Evolutionary conservation across 1,140 invertebrate species (phyloP).

Genomic region (Babylonia areolata): DNA sequence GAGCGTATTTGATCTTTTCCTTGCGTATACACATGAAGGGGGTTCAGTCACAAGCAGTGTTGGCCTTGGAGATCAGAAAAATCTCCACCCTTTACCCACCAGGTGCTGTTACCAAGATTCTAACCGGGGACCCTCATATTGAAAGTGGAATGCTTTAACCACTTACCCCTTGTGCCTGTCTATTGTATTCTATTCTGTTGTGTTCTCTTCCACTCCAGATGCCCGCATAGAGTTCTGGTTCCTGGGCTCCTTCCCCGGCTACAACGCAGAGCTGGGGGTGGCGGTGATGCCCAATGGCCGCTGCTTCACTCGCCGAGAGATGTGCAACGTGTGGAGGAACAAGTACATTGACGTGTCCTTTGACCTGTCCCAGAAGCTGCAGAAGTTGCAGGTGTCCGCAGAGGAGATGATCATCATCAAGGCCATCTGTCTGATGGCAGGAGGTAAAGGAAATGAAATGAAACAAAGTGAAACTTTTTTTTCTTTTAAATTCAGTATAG

Average conservation of each 20-base stretch:
- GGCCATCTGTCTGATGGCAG: constrained; percentile 50
- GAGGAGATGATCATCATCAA: constrained; percentile 53
- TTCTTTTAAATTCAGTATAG: no score
- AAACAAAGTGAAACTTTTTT: no score
- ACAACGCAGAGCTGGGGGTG: constrained; percentile 42
- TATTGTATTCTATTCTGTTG: no score
- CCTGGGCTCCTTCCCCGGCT: constrained; percentile 36
- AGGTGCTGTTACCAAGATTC: no score
- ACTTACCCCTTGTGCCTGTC: no score
- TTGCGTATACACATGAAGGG: no score
- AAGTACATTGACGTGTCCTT: constrained; percentile 52
- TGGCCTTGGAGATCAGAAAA: no score
- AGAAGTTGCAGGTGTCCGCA: constrained; percentile 43
- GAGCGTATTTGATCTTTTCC: no score
- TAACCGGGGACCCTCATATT: no score
- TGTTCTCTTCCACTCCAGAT: constrained; percentile 40
- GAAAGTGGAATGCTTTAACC: no score
- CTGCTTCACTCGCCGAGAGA: constrained; percentile 49
- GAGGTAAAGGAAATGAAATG: constrained; percentile 41
- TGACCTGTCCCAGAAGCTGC: constrained; percentile 44
- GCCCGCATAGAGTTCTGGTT: constrained; percentile 59
- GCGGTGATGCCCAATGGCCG: constrained; percentile 47
- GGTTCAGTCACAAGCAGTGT: no score
- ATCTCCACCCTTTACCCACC: no score
- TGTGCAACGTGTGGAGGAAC: constrained; percentile 47